These are phyloP conservation scores for Solenopsis fugax DNA, from an alignment of 1,140 invertebrate species.

Conservation along the genomic window DNA sequence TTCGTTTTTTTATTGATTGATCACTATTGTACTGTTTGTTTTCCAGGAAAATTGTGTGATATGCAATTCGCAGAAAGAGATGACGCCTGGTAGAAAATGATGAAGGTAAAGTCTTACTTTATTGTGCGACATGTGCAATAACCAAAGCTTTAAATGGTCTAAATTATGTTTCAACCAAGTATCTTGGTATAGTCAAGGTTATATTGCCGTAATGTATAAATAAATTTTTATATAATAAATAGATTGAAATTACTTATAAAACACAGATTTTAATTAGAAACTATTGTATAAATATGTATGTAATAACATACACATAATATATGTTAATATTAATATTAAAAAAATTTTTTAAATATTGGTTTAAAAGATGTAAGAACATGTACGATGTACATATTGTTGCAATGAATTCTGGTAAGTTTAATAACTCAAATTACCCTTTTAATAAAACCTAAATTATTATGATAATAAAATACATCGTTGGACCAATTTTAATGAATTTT, in stretches of 20 bases:
- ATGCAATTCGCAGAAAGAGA: slow-evolving; percentile 87
- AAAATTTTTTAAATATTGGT: too few relatives aligned
- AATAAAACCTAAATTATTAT: too few relatives aligned
- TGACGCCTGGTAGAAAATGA: slow-evolving; percentile 79
- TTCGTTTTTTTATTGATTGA: neutral
- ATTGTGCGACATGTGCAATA: slow-evolving; percentile 28
- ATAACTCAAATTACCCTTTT: too few relatives aligned
- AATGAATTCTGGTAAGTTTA: too few relatives aligned
- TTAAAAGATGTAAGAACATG: too few relatives aligned
- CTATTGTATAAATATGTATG: neutral
- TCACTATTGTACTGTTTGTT: slow-evolving; percentile 23
- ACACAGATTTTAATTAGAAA: neutral
- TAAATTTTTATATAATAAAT: slow-evolving; percentile 52
- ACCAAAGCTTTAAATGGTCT: neutral
- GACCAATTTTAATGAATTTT: too few relatives aligned
- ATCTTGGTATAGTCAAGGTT: neutral
- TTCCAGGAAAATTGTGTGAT: slow-evolving; percentile 88
- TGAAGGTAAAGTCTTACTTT: slow-evolving; percentile 68
- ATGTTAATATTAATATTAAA: too few relatives aligned
- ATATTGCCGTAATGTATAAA: slow-evolving; percentile 32
- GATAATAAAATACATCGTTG: too few relatives aligned
- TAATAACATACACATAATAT: neutral
- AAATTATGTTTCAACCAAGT: slow-evolving; percentile 3
- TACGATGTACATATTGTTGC: too few relatives aligned
- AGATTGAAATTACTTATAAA: slow-evolving; percentile 25